phyloP scores from a whole-genome alignment of 2,113 vertebrate species.

The Cathartes aura region DNA sequence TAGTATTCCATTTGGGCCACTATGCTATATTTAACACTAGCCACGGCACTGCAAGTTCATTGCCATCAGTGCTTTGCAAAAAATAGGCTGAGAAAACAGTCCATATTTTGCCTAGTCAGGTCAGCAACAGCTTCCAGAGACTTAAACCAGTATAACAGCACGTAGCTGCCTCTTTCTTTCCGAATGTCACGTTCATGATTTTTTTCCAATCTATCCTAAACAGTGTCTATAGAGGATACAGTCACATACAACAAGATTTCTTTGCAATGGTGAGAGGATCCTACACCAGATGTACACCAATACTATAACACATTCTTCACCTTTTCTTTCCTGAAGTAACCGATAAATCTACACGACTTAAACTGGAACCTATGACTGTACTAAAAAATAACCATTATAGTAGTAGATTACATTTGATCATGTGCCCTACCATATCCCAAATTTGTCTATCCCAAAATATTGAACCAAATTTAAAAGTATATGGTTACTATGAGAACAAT shows the following conservation, averaged over 20 bases:
- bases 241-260: not conserved
- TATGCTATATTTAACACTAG: not conserved
- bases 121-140: not conserved
- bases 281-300: not conserved
- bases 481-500: not conserved
- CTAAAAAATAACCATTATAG: not conserved
- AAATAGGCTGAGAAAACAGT: not conserved
- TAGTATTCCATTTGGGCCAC: not conserved
- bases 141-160: not conserved
- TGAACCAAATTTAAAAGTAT: not conserved
- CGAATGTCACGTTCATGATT: not conserved
- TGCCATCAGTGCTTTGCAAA: not conserved
- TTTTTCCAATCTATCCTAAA: not conserved
- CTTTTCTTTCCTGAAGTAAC: not conserved
- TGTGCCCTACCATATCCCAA: not conserved
- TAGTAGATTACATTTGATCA: not conserved
- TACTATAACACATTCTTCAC: not conserved
- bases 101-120: not conserved
- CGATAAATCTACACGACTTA: not conserved
- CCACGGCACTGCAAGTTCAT: not conserved
- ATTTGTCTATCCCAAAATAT: not conserved
- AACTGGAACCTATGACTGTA: not conserved
- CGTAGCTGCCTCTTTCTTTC: not conserved
- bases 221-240: rapidly evolving
- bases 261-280: not conserved